Conservation (phyloP, 1,140 invertebrate genomes). For the Rhynchophorus ferrugineus region DNA sequence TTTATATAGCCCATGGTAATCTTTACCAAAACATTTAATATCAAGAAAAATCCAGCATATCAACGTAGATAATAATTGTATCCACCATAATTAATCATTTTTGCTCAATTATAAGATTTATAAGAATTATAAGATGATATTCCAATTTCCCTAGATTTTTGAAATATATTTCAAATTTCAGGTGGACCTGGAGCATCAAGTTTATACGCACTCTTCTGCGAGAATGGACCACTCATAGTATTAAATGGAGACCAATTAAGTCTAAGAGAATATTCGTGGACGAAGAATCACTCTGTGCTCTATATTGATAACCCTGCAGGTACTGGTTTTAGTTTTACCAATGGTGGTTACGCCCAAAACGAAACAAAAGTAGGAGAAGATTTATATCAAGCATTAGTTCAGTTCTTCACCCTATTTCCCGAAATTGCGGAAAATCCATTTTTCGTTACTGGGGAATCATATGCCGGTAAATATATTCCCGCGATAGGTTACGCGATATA, state of each 20-base stretch:
- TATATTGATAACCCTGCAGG: conserved; percentile 83
- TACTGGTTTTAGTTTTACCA: conserved; percentile 66
- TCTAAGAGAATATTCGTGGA: conserved; percentile 48
- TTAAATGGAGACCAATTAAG: conserved; percentile 41
- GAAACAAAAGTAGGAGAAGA: conserved; percentile 56
- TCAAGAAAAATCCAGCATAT: too few relatives aligned
- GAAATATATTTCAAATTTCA: too few relatives aligned
- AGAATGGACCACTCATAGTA: conserved; percentile 33
- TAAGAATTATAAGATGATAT: too few relatives aligned
- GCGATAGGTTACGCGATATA: conserved; percentile 66
- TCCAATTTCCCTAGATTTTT: too few relatives aligned
- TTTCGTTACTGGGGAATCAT: conserved; percentile 75
- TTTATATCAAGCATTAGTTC: conserved; percentile 54
- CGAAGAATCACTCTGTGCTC: conserved; percentile 55
- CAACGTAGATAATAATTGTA: too few relatives aligned
- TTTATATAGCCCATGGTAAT: too few relatives aligned
- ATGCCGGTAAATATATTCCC: conserved; percentile 75
- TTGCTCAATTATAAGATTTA: too few relatives aligned
- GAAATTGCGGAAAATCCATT: conserved; percentile 57
- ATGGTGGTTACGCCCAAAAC: conserved; percentile 52
- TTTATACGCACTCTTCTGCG: conserved; percentile 9
- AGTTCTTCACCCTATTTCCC: conserved; percentile 65
- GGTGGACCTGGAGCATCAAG: conserved; percentile 53
- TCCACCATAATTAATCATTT: too few relatives aligned
- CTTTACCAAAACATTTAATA: too few relatives aligned